Conservation (phyloP, 1,140 invertebrate species). For the Drosophila teissieri region DNA sequence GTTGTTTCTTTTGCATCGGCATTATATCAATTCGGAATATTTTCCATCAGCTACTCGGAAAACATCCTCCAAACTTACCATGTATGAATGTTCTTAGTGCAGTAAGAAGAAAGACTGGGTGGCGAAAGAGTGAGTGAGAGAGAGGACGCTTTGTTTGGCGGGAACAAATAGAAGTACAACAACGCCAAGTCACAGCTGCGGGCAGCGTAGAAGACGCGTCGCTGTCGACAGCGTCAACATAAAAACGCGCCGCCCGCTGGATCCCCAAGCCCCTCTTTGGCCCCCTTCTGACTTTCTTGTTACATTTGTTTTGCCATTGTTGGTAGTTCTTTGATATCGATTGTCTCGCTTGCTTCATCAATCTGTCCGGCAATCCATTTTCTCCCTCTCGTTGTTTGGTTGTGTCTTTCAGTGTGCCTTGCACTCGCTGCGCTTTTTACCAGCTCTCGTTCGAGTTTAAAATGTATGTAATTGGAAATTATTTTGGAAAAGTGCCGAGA, state of each 20-base stretch:
- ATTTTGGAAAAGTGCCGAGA: conserved; percentile 47
- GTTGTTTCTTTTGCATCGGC: conserved; percentile 18
- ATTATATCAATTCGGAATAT: conserved; percentile 35
- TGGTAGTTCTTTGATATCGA: conserved; percentile 19
- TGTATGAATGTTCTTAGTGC: background rate
- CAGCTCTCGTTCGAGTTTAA: conserved; percentile 19
- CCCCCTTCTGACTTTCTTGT: background rate
- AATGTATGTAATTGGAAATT: conserved; percentile 52
- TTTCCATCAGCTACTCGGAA: conserved; percentile 48
- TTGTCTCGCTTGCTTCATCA: conserved; percentile 21
- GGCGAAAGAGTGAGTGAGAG: background rate
- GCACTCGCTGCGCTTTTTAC: conserved; percentile 49
- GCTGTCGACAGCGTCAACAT: conserved; percentile 29
- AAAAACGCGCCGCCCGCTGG: conserved; percentile 40
- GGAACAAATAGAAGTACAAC: conserved; percentile 52
- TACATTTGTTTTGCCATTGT: conserved; percentile 57
- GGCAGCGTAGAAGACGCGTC: background rate
- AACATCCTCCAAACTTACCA: conserved; percentile 30
- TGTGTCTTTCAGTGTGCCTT: conserved; percentile 17
- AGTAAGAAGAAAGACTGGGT: conserved; percentile 7
- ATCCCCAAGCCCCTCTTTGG: background rate
- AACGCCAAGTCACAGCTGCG: conserved; percentile 49
- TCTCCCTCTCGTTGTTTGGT: conserved; percentile 19
- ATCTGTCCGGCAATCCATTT: conserved; percentile 42
- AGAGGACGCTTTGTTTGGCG: conserved; percentile 37